phyloP scores from a whole-genome alignment of 2,888 invertebrate genomes.

The Diarsia rubi region DNA sequence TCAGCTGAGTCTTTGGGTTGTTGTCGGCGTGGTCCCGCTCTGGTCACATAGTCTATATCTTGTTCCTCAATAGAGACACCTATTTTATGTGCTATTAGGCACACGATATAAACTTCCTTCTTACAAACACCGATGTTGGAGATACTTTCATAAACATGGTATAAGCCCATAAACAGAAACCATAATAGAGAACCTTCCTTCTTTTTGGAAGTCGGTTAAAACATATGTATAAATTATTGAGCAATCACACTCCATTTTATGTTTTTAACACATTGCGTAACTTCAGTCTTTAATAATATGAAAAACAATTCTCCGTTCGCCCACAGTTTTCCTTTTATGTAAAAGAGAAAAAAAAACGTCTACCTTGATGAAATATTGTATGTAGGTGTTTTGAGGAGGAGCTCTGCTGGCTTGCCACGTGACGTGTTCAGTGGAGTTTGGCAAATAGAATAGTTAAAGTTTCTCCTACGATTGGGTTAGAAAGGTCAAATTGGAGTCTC shows the following conservation, averaged over 20 bases:
- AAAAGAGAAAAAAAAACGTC: constrained; percentile 72
- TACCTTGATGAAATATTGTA: constrained; percentile 70
- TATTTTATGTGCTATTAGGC: too few relatives aligned
- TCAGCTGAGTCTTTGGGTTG: too few relatives aligned
- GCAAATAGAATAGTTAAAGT: constrained; percentile 1
- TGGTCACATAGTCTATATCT: too few relatives aligned
- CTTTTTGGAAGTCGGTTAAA: background rate
- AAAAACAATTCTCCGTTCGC: constrained; percentile 73
- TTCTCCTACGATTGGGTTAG: background rate
- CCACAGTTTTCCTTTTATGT: constrained; percentile 79
- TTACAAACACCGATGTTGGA: background rate
- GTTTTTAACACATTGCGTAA: constrained; percentile 66
- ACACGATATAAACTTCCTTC: too few relatives aligned
- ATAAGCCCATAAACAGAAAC: constrained; percentile 9
- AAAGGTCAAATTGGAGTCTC: constrained; percentile 6
- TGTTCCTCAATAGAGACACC: too few relatives aligned
- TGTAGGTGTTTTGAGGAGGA: constrained; percentile 63
- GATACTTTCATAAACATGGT: constrained; percentile 7
- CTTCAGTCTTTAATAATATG: constrained; percentile 68
- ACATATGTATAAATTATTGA: constrained; percentile 34
- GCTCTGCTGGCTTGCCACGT: constrained; percentile 8
- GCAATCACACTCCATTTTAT: constrained; percentile 48
- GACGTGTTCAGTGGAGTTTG: constrained; percentile 12
- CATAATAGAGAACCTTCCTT: too few relatives aligned
- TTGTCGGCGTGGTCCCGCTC: too few relatives aligned